Evolutionary conservation across 2,888 invertebrate species (phyloP).

Genomic region (Trilocha varians): DNA sequence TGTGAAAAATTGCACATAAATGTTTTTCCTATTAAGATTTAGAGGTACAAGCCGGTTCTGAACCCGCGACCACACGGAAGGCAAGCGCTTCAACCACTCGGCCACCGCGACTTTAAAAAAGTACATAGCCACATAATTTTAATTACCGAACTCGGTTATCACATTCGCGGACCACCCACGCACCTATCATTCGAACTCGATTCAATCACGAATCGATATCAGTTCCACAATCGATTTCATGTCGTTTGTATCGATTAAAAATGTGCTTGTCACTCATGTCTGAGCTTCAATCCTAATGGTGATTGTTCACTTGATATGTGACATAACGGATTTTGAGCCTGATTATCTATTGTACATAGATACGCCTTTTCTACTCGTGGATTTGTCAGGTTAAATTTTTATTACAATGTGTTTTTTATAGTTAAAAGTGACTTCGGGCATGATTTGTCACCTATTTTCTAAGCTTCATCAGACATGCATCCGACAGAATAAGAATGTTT

Average conservation of each 20-base stretch:
- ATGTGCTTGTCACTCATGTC: neutral
- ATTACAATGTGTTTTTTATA: neutral
- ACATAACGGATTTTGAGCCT: neutral
- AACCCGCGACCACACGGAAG: too few species aligned
- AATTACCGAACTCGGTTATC: slow-evolving; percentile 4
- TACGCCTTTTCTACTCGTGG: neutral
- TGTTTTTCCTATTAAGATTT: too few species aligned
- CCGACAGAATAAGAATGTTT: too few species aligned
- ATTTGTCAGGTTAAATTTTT: too few species aligned
- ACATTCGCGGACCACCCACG: slow-evolving; percentile 7
- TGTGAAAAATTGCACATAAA: too few species aligned
- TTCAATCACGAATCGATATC: slow-evolving; percentile 1
- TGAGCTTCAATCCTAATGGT: neutral
- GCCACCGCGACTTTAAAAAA: too few species aligned
- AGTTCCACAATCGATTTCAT: neutral
- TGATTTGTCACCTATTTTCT: too few species aligned
- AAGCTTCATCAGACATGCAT: too few species aligned
- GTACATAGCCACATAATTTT: too few species aligned
- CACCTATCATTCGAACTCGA: slow-evolving; percentile 2
- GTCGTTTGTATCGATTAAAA: neutral
- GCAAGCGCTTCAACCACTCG: too few species aligned
- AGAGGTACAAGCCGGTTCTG: too few species aligned
- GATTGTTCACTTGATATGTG: neutral
- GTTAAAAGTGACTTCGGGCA: neutral
- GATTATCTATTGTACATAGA: neutral